Conservation (phyloP, 2,797 vertebrate species). For the Falco berigora region DNA sequence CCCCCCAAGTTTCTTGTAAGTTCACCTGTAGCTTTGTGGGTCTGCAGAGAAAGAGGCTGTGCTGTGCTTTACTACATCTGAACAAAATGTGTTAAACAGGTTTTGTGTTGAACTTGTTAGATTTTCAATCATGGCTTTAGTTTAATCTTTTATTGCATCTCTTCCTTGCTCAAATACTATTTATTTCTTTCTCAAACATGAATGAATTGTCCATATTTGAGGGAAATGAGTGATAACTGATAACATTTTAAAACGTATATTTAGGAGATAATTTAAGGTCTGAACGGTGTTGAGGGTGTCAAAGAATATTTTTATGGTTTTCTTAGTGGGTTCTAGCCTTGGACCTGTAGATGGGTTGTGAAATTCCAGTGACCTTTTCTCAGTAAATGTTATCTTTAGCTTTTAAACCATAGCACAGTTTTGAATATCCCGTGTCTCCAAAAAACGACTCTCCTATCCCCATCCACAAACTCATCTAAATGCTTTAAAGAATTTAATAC, state of each 20-base stretch:
- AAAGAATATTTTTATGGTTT: background rate
- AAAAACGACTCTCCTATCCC: background rate
- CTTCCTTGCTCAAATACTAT: background rate
- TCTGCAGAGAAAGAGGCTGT: background rate
- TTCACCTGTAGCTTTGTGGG: background rate
- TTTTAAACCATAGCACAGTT: background rate
- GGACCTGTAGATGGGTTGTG: background rate
- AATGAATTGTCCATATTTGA: background rate
- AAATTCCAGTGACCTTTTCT: background rate
- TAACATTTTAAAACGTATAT: background rate
- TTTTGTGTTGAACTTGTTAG: background rate
- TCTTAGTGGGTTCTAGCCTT: background rate
- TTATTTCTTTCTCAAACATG: background rate
- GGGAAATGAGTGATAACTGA: background rate
- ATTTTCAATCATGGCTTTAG: background rate
- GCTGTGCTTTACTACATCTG: background rate
- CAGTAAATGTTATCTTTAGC: background rate
- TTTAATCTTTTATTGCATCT: background rate
- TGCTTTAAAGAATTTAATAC: background rate
- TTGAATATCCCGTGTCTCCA: background rate
- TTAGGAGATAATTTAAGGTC: background rate
- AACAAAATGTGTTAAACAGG: background rate
- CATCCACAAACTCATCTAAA: background rate
- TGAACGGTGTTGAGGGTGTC: background rate
- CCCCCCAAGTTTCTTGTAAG: background rate